Base-by-base conservation (phyloP, 2,888 invertebrate genomes). In the Lepidonotus clava region DNA sequence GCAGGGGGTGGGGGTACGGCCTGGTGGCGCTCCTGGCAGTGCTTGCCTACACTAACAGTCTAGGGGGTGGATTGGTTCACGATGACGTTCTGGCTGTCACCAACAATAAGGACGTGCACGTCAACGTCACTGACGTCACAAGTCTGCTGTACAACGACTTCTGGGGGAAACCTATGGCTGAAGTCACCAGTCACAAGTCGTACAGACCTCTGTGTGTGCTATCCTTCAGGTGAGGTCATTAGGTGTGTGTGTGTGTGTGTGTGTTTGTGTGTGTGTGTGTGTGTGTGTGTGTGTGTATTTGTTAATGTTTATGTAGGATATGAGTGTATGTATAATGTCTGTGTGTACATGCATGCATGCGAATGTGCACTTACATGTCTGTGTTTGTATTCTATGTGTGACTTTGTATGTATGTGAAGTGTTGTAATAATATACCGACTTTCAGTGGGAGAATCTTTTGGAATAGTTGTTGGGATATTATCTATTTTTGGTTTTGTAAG, bases 141-240 rank as follows among this genome's bases (percentile, higher is more conserved):
- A 4, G 21, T 1, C 36, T 71, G 71, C 38, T 71, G 36, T 18
- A 18, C 21, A 71, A 71, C n/a, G 71, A 71, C 71, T 71, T 71
- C 38, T 71, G 71, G 71, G 71, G 71, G n/a, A 11, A 38, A 14
- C n/a, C 18, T 21, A 71, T 71, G 8, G 14, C n/a, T 21, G 36
- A 71, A 11, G 71, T 36, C 36, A 21, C 38, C 34, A 71, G 71
- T 36, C 71, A 71, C 38, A 71, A 71, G 71, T 71, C 71, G 2
- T 71, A 71, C 71, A 11, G 71, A 5, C 71, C 71, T 5, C 38
- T 71, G 36, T 71, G 71, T 71, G 71, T 71, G 36, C 71, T 71
- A 6, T 36, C 71, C 71, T 71, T 71, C 71, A 71, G 71, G 71
- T 71, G 38, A 21, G 71, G 8, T 18, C 46, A n/a, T n/a, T n/a